These are phyloP conservation scores for Poicephalus gulielmi DNA, from an alignment of 2,113 vertebrate genomes.

Conservation along the genomic window DNA sequence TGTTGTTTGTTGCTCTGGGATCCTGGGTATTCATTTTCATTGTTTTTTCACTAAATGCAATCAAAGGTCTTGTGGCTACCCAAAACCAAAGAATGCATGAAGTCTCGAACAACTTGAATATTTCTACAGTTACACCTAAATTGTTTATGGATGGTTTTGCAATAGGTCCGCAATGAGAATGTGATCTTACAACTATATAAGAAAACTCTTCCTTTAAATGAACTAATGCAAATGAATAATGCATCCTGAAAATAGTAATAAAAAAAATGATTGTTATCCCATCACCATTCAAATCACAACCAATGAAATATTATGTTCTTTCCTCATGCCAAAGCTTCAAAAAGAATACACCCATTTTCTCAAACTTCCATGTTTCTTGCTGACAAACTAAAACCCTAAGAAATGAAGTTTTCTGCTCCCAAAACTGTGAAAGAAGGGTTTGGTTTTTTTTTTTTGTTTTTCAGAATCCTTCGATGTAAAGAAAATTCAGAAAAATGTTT, in stretches of 20 bases:
- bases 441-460: accelerated
- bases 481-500: not conserved
- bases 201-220: not conserved
- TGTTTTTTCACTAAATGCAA: not conserved
- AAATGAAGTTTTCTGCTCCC: not conserved
- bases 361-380: not conserved
- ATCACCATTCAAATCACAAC: not conserved
- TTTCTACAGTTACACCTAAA: not conserved
- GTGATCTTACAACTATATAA: not conserved
- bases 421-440: not conserved
- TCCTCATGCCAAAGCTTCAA: not conserved
- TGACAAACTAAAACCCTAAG: not conserved
- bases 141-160: not conserved
- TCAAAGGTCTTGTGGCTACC: not conserved
- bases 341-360: not conserved
- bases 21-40: not conserved
- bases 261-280: not conserved
- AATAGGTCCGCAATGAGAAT: not conserved
- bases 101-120: not conserved
- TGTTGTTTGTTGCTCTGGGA: not conserved
- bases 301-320: not conserved
- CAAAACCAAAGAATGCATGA: not conserved
- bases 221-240: not conserved
- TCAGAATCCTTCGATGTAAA: not conserved
- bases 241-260: not conserved